Base-by-base conservation (phyloP, 37 sponge, comb jelly and placozoan genomes). In the Halisarca cf. caerulea region DNA sequence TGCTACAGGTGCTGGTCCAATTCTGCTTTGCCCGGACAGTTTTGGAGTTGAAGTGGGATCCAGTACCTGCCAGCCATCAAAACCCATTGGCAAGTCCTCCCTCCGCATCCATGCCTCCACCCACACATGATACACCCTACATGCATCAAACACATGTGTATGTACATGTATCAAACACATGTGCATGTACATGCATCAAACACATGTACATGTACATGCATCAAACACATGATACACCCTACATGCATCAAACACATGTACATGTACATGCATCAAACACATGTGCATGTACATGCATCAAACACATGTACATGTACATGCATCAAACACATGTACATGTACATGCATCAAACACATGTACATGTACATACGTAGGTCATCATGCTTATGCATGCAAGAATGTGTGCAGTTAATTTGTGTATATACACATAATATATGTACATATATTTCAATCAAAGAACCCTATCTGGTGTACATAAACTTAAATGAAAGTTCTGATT, bases 111-210 rank as follows among this genome's bases (percentile, higher is more conserved):
- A 92, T 1, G 88, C 92, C 71, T 95, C 95, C 4, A 68, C 62
- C 90, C 92, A 95, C 36, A 95, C 86, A 85, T 92, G 95, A 70
- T 95, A 95, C 32, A 89, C 66, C 95, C 95, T 93, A 45, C 64
- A 62, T 15, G 7, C 64, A 62, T n/a, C 15, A 7, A n/a, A n/a
- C 36, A 42, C 24, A 55, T 57, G 32, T 36, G n/a, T 24, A 45
- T 79, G 21, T 2, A 59, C 11, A 37, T 45, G 58, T 11, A 35
- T 5, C 32, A 57, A 39, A 8, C 20, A 40, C 36, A 64, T n/a
- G 15, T 62, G 64, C 25, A 62, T 15, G 64, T 62, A 30, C 64
- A 30, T n/a, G n/a, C n/a, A n/a, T n/a, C n/a, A n/a, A n/a, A n/a
- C 36, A 42, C 24, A 55, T 57, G 32, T 36, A 32, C 28, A 45